phyloP scores from a whole-genome alignment of 2,113 vertebrate genomes.

The Otis tarda region DNA sequence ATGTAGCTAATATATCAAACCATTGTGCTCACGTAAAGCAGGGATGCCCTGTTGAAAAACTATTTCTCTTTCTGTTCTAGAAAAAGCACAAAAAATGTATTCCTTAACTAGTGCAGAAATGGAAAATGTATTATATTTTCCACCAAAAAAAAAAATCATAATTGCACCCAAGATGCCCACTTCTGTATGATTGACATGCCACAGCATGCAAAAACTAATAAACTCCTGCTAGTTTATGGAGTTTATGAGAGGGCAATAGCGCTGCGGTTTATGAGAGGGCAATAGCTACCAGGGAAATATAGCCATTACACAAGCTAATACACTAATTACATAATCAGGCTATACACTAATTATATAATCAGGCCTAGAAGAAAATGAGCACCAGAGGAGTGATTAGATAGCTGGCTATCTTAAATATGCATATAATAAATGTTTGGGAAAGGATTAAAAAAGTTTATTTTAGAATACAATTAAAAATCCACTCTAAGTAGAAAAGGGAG shows the following conservation, averaged over 20 bases:
- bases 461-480: neutral
- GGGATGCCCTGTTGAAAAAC: neutral
- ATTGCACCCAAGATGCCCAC: neutral
- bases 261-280: neutral
- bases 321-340: neutral
- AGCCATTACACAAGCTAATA: neutral
- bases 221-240: neutral
- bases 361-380: neutral
- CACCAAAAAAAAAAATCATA: neutral
- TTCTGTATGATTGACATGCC: neutral
- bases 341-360: neutral
- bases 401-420: neutral
- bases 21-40: neutral
- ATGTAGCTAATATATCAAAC: neutral
- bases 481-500: neutral
- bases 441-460: neutral
- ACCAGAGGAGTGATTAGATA: neutral
- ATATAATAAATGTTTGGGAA: neutral
- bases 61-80: neutral
- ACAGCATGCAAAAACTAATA: neutral
- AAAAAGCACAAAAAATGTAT: neutral
- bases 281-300: accelerated
- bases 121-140: neutral
- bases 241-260: accelerated
- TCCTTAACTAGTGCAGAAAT: neutral